Conservation (phyloP, 2,113 vertebrate species). For the Lathamus discolor region DNA sequence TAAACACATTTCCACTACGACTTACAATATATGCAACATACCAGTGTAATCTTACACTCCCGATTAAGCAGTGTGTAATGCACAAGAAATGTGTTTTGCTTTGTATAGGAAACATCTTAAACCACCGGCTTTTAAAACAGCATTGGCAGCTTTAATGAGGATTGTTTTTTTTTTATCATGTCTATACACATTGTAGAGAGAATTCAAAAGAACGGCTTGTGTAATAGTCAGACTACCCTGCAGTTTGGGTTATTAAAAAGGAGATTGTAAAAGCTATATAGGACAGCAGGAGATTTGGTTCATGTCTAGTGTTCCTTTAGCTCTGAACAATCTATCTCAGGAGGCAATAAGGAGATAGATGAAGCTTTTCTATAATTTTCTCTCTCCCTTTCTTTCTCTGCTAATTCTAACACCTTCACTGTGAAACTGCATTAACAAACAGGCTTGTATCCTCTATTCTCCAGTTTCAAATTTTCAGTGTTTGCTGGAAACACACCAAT, state of each 20-base stretch:
- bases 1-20: constrained; percentile 52
- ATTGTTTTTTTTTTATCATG: constrained; percentile 67
- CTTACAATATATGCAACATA: constrained; percentile 55
- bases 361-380: constrained; percentile 61
- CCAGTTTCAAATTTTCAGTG: neutral
- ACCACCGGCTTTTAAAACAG: constrained; percentile 64
- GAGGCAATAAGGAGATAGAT: constrained; percentile 73
- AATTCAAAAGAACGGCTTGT: constrained; percentile 60
- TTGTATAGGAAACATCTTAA: constrained; percentile 56
- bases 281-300: constrained; percentile 73
- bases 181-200: constrained; percentile 48
- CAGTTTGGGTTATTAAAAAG: constrained; percentile 70
- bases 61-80: constrained; percentile 51
- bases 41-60: constrained; percentile 36
- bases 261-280: constrained; percentile 71
- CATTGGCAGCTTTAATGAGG: constrained; percentile 71
- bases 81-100: constrained; percentile 51
- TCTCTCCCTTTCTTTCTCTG: constrained; percentile 30
- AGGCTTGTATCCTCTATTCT: constrained; percentile 26
- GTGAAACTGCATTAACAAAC: constrained; percentile 67
- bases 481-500: neutral
- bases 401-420: constrained; percentile 68
- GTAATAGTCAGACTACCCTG: constrained; percentile 62
- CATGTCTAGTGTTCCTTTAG: constrained; percentile 61
- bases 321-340: constrained; percentile 68